These are phyloP conservation scores for Wasmannia auropunctata DNA, from an alignment of 1,140 invertebrate genomes.

Conservation along the genomic window DNA sequence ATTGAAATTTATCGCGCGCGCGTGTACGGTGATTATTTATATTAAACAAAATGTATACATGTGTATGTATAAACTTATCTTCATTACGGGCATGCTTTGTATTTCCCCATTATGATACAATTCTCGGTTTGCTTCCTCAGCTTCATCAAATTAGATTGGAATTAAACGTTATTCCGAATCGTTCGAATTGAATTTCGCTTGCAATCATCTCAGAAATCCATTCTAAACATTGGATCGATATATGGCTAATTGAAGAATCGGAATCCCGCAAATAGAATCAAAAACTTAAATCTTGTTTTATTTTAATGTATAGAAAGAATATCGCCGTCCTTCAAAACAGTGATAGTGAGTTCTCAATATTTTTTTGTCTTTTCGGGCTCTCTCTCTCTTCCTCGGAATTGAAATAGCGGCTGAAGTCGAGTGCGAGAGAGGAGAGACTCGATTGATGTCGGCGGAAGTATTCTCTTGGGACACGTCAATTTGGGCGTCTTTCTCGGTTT, in stretches of 20 bases:
- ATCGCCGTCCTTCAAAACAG: constrained; percentile 50
- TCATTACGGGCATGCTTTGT: not conserved
- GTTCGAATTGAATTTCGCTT: constrained; percentile 1
- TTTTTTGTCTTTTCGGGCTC: constrained; percentile 31
- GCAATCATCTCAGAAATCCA: constrained; percentile 1
- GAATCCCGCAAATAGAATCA: not conserved
- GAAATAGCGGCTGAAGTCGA: constrained; percentile 59
- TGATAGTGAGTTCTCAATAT: constrained; percentile 8
- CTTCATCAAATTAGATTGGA: not conserved
- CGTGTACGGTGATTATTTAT: constrained; percentile 15
- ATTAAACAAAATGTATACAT: not conserved
- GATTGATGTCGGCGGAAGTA: constrained; percentile 60
- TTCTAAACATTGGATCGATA: not conserved
- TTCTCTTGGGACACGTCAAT: constrained; percentile 64
- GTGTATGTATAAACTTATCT: not conserved
- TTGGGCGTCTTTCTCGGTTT: constrained; percentile 40
- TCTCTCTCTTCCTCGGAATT: not conserved
- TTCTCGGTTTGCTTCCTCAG: not conserved
- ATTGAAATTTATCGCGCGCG: constrained; percentile 9
- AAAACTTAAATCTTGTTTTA: not conserved
- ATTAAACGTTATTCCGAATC: not conserved
- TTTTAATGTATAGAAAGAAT: not conserved
- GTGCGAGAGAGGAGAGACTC: constrained; percentile 36
- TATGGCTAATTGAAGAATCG: not conserved
- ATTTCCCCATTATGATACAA: not conserved